These are phyloP conservation scores for Neodiprion pinetum DNA, from an alignment of 1,140 invertebrate genomes.

Conservation along the genomic window DNA sequence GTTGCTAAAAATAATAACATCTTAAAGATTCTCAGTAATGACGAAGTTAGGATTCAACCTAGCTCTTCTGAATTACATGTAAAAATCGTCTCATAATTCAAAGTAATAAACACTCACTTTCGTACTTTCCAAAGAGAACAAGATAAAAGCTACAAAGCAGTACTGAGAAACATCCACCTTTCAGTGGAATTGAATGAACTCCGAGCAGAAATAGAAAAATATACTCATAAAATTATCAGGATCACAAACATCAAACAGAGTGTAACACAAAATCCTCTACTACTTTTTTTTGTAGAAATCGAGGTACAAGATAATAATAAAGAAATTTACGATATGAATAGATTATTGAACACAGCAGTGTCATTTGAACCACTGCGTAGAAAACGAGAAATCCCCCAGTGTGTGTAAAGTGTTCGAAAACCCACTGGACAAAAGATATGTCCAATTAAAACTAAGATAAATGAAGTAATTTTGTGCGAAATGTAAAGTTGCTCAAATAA, in stretches of 20 bases:
- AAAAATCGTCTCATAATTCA: neutral
- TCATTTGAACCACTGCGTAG: too few species aligned
- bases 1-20: neutral
- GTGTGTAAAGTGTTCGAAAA: too few species aligned
- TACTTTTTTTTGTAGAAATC: neutral
- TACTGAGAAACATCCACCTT: neutral
- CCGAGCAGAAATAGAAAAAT: neutral
- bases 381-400: too few species aligned
- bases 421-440: too few species aligned
- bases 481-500: constrained; percentile 33
- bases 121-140: neutral
- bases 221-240: neutral
- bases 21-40: neutral
- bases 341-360: neutral
- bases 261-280: neutral
- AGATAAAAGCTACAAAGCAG: neutral
- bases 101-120: neutral
- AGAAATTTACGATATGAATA: neutral
- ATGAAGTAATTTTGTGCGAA: neutral
- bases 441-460: too few species aligned
- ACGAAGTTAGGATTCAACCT: neutral
- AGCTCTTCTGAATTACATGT: neutral
- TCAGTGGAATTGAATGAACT: neutral
- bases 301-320: neutral
- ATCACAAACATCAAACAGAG: neutral